Base-by-base conservation (phyloP, 1,140 invertebrate species). In the Idris sp. region DNA sequence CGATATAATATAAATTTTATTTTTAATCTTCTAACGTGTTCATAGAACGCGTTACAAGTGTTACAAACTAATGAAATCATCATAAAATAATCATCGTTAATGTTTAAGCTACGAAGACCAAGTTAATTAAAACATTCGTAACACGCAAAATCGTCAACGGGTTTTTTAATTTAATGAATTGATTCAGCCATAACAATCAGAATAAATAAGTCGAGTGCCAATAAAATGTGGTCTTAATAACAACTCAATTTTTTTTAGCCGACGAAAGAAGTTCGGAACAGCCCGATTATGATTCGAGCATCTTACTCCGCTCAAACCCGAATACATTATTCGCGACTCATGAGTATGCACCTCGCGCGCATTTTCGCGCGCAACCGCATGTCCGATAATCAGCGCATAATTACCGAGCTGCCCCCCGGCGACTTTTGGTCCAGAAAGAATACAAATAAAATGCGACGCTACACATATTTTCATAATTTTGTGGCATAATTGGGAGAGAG, bases 171-270 rank as follows among this genome's bases (percentile, higher is more conserved):
- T 68, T 58, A 68, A 68, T 58, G 31, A 69, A 53, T 53, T 15
- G 41, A 61, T 62, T 61, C 56, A 25, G 26, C 14, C 0, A 48
- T 71, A 61, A 62, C 41, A 62, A 71, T 72, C 58, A 41, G 58
- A 72, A 72, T 62, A 43, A 56, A 72, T 56, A 73, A 43, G 26
- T 38, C 30, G 8, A 2, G 11, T 1, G 16, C 11, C 49, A 56
- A 62, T 64, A 72, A 72, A 72, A 56, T 10, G 26, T 13, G 25
- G 16, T 31, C 33, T 64, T 65, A 73, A 73, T 65, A 65, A 61
- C 61, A 28, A 41, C 54, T 67, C 56, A 67, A 74, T 74, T 74
- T 74, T n/a, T n/a, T n/a, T n/a, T n/a, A n/a, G n/a, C n/a, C 30
- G 36, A 11, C 30, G 43, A 53, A 62, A 56, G 67, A 61, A 61